Evolutionary conservation across 2,888 invertebrate genomes (phyloP).

Genomic region (Lobophora halterata): DNA sequence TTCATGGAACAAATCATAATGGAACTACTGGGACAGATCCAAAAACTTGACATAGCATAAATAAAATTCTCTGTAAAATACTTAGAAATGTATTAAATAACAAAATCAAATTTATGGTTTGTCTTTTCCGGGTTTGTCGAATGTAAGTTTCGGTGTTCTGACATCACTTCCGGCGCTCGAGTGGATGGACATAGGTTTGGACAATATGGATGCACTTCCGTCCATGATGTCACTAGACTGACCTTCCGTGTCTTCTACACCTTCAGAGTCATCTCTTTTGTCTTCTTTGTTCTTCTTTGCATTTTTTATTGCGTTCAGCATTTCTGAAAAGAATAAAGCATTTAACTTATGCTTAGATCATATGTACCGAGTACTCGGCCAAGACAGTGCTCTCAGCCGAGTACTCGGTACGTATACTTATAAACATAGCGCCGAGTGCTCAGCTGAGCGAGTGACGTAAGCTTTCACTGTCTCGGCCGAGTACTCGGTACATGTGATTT

Average conservation of each 20-base stretch:
- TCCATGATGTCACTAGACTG: conserved; percentile 7
- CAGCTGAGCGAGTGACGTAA: no score
- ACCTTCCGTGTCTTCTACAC: conserved; percentile 19
- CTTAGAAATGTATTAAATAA: conserved; percentile 12
- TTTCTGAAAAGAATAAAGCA: conserved; percentile 48
- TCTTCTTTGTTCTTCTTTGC: conserved; percentile 55
- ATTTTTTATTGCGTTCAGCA: conserved; percentile 58
- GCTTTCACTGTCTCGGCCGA: no score
- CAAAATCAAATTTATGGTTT: conserved; percentile 4
- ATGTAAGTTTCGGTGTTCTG: not conserved
- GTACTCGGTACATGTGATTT: no score
- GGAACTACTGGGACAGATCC: no score
- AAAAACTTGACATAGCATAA: not conserved
- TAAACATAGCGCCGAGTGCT: no score
- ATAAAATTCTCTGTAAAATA: not conserved
- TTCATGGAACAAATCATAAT: no score
- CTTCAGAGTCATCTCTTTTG: conserved; percentile 25
- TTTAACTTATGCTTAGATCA: no score
- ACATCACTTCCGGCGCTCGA: not conserved
- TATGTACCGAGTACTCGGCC: no score
- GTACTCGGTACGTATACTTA: no score
- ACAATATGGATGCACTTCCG: conserved; percentile 11
- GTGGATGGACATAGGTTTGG: conserved; percentile 13
- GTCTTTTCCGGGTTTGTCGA: conserved; percentile 5
- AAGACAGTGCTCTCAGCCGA: no score